phyloP scores from a whole-genome alignment of 2,113 vertebrate genomes.

The Oxyruncus cristatus region DNA sequence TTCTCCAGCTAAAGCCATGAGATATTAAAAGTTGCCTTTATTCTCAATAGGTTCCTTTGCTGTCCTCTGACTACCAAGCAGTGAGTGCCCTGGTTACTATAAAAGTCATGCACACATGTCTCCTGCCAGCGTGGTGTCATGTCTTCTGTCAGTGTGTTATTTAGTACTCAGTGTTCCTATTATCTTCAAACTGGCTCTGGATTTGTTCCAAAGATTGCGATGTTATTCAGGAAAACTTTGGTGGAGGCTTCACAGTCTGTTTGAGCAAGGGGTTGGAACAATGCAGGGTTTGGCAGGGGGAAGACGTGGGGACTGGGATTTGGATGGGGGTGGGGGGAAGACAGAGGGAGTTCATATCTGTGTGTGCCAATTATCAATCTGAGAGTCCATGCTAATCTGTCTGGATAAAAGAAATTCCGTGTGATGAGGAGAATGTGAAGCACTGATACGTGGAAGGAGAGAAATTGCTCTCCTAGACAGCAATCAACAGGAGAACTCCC shows the following conservation, averaged over 20 bases:
- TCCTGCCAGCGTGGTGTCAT: constrained; percentile 61
- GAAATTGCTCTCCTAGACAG: background rate
- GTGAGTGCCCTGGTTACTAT: constrained; percentile 36
- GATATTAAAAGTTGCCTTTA: background rate
- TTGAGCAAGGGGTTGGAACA: background rate
- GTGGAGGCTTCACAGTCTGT: background rate
- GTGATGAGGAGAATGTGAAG: background rate
- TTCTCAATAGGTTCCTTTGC: background rate
- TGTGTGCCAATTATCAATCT: background rate
- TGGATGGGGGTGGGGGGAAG: background rate
- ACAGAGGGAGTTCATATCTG: background rate
- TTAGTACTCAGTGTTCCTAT: constrained; percentile 65
- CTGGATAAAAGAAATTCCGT: background rate
- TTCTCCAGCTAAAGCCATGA: background rate
- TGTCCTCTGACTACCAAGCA: background rate
- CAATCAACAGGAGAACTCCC: background rate
- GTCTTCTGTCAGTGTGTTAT: constrained; percentile 64
- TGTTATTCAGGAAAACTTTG: constrained; percentile 22
- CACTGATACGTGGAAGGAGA: background rate
- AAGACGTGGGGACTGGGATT: background rate
- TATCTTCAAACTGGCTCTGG: constrained; percentile 63
- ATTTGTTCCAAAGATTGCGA: constrained; percentile 31
- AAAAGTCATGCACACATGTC: constrained; percentile 58
- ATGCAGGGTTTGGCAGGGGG: background rate
- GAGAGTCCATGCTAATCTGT: background rate